Evolutionary conservation across 2,797 vertebrate species (phyloP).

Genomic region (Stomatorhinus walkeri): DNA sequence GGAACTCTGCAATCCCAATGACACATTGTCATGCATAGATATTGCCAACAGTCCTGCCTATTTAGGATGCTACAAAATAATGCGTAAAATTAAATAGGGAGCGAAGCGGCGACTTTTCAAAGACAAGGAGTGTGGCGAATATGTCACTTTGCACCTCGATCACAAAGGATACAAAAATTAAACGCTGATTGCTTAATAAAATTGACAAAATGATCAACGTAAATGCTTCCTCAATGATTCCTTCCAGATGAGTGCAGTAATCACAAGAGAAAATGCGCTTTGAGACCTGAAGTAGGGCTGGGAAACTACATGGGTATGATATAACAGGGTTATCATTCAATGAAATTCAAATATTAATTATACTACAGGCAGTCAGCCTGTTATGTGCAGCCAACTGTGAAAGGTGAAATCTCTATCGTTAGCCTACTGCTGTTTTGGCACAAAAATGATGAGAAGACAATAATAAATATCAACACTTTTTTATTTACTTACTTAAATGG

Average conservation of each 20-base stretch:
- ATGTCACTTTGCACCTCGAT: background rate
- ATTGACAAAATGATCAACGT: background rate
- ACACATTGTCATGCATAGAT: background rate
- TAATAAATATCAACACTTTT: background rate
- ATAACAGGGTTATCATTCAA: background rate
- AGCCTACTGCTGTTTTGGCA: background rate
- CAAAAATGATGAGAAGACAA: background rate
- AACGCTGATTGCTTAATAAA: background rate
- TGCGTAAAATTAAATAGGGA: background rate
- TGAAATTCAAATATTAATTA: background rate
- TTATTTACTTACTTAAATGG: background rate
- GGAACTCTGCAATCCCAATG: constrained; percentile 48
- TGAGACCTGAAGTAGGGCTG: background rate
- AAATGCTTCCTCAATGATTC: background rate
- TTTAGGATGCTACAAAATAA: background rate
- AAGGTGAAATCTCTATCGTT: background rate
- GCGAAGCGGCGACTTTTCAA: background rate
- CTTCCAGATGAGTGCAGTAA: background rate
- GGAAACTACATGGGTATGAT: background rate
- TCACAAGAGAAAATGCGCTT: background rate
- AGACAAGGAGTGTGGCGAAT: background rate
- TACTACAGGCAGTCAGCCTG: background rate
- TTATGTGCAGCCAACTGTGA: background rate
- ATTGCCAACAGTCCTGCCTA: background rate
- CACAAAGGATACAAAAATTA: background rate